Conservation (phyloP, 92 coral and sea anemone genomes). For the Parazoanthus darwini region DNA sequence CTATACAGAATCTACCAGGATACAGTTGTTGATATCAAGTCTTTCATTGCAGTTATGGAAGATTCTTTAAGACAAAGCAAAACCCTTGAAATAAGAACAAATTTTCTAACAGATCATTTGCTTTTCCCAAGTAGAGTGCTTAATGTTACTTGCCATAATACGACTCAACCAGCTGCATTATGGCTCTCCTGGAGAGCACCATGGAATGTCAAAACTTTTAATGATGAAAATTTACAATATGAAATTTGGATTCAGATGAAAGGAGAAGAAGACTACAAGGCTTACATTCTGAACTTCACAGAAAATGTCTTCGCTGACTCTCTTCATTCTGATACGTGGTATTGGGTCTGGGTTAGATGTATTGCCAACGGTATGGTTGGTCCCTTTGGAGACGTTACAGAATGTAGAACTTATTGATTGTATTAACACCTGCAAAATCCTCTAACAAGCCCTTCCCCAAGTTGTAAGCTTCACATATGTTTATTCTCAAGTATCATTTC, state of each 20-base stretch:
- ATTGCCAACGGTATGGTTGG: constrained; percentile 55
- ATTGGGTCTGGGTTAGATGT: constrained; percentile 88
- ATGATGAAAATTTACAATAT: constrained; percentile 49
- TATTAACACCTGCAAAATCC: neutral
- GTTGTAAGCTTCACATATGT: too few relatives aligned
- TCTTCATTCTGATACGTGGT: constrained; percentile 54
- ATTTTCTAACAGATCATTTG: neutral
- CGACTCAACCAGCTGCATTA: constrained; percentile 48
- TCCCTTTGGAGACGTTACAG: constrained; percentile 70
- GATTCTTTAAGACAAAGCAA: constrained; percentile 46
- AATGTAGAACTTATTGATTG: constrained; percentile 59
- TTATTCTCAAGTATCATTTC: too few relatives aligned
- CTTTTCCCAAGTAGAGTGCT: constrained; percentile 79
- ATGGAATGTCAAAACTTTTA: constrained; percentile 60
- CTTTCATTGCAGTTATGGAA: constrained; percentile 60
- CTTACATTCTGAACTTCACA: constrained; percentile 68
- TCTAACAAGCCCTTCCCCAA: neutral
- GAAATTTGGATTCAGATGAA: constrained; percentile 94
- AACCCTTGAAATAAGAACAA: neutral
- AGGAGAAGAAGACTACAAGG: constrained; percentile 65
- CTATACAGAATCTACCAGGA: constrained; percentile 95
- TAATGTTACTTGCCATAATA: constrained; percentile 61
- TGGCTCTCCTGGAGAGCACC: constrained; percentile 85
- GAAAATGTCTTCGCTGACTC: constrained; percentile 71
- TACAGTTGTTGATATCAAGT: constrained; percentile 74